These are phyloP conservation scores for Misgurnus mizolepis DNA, from an alignment of 2,113 vertebrate species.

Conservation along the genomic window DNA sequence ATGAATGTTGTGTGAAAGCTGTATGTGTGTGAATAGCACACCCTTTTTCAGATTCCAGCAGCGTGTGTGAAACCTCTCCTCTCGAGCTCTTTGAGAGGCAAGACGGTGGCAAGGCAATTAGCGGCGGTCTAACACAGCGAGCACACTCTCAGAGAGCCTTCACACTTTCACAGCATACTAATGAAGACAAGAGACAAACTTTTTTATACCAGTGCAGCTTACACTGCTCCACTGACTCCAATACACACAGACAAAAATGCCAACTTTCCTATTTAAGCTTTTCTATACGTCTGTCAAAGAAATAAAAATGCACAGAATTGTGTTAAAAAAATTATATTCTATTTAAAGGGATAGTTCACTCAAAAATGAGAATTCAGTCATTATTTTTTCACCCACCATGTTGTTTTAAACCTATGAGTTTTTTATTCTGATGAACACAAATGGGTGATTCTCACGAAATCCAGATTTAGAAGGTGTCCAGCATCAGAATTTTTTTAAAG, in stretches of 20 bases:
- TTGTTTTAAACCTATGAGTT: no score
- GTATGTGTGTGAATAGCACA: conserved; percentile 8
- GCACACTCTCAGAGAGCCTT: conserved; percentile 33
- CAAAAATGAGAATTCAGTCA: no score
- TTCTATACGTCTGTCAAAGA: no score
- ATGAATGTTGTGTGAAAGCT: neutral
- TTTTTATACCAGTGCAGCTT: conserved; percentile 15
- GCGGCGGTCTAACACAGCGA: conserved; percentile 44
- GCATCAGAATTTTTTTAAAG: no score
- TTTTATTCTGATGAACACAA: no score
- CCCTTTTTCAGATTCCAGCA: conserved; percentile 46
- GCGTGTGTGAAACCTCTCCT: conserved; percentile 47
- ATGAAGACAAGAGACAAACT: conserved; percentile 41
- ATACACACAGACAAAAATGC: neutral
- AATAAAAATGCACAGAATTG: no score
- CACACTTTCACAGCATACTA: conserved; percentile 46
- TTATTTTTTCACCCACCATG: no score
- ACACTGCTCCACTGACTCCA: conserved; percentile 11
- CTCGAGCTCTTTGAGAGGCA: conserved; percentile 42
- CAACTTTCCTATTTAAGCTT: no score
- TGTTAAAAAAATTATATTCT: no score
- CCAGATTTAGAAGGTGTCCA: no score
- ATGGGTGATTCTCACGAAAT: no score
- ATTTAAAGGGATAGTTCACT: no score
- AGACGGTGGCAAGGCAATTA: conserved; percentile 60